A percentile compares a stretch with the other conserved stretches of the same genome.
These are phyloP conservation scores for Drosophila bocqueti DNA, from an alignment of 1,140 invertebrate genomes.

Conservation along the genomic window DNA sequence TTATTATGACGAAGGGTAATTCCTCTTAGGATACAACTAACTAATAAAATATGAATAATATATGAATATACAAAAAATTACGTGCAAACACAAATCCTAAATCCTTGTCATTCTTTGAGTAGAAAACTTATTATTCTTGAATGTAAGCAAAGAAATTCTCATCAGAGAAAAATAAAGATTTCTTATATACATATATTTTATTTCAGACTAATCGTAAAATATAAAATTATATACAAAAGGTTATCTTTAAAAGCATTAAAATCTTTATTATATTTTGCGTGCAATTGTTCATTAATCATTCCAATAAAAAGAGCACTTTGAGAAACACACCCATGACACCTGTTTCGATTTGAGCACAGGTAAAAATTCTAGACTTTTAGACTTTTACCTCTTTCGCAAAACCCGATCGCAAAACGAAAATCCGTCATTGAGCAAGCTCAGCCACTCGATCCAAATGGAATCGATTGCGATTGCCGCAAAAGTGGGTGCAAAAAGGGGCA, in stretches of 20 bases:
- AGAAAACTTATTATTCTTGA: too few species aligned
- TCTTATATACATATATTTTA: too few species aligned
- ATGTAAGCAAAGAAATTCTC: too few species aligned
- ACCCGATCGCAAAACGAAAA: slow-evolving; percentile 41
- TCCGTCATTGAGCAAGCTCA: slow-evolving; percentile 59
- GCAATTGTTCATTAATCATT: slow-evolving; percentile 5
- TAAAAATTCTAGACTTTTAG: slow-evolving; percentile 64
- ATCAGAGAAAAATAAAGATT: too few species aligned
- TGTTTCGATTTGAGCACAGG: slow-evolving; percentile 29
- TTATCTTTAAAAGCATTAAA: background rate
- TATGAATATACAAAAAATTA: too few species aligned
- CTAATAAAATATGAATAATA: too few species aligned
- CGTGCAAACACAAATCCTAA: too few species aligned
- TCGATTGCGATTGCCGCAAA: slow-evolving; percentile 63
- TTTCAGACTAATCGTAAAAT: too few species aligned
- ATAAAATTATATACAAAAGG: too few species aligned
- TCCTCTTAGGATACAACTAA: too few species aligned
- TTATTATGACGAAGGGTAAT: too few species aligned
- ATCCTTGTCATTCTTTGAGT: too few species aligned
- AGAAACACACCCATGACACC: slow-evolving; percentile 47
- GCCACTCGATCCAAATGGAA: slow-evolving; percentile 12
- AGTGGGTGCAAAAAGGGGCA: slow-evolving; percentile 53
- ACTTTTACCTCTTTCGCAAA: slow-evolving; percentile 73
- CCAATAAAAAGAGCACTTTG: slow-evolving; percentile 18
- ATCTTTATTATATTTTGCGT: background rate